A percentile compares a stretch with the other conserved stretches of the same genome.
These are phyloP conservation scores for Andricus curvator DNA, from an alignment of 2,888 invertebrate species.

Conservation along the genomic window DNA sequence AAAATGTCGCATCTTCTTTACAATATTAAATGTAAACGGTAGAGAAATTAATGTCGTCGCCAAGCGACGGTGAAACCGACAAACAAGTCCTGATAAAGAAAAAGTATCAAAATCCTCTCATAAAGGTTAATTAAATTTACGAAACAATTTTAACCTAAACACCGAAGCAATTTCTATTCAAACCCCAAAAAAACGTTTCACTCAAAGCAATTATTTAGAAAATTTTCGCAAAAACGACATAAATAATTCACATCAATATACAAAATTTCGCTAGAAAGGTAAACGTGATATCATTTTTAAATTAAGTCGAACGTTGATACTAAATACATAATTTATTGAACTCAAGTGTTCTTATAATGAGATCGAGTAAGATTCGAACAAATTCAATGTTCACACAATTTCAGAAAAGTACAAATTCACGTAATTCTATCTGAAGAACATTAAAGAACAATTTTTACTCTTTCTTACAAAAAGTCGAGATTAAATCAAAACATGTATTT, in stretches of 20 bases:
- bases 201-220: neutral
- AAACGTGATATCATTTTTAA: conserved; percentile 50
- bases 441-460: conserved; percentile 3
- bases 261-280: conserved; percentile 44
- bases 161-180: neutral
- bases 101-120: conserved; percentile 1
- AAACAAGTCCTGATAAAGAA: neutral
- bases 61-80: conserved; percentile 42
- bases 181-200: neutral
- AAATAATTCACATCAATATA: conserved; percentile 20
- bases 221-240: neutral
- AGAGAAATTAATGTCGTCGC: neutral
- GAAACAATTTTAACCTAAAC: neutral
- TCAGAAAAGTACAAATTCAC: conserved; percentile 5
- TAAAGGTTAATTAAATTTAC: neutral
- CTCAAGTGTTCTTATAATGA: conserved; percentile 57
- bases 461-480: conserved; percentile 15
- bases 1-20: conserved; percentile 45
- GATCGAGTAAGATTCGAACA: conserved; percentile 54
- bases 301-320: conserved; percentile 50
- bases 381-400: conserved; percentile 3
- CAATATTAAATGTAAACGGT: conserved; percentile 46
- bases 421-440: conserved; percentile 13
- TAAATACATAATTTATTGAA: conserved; percentile 62
- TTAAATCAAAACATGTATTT: conserved; percentile 22